Conservation (phyloP, 2,797 vertebrate species). For the Poecilia picta region DNA sequence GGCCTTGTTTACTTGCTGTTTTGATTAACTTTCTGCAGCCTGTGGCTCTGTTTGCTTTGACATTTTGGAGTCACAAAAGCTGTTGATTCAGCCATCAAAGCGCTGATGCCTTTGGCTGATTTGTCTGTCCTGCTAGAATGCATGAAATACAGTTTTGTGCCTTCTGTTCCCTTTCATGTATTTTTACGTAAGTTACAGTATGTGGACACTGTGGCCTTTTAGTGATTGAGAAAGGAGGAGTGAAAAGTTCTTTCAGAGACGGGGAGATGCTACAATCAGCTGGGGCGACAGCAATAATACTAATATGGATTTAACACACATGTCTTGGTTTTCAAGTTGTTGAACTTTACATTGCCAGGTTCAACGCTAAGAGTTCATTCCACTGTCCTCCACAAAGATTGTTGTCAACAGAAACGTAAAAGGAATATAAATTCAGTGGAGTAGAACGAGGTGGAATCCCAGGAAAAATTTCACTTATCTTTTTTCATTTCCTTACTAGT, state of each 20-base stretch:
- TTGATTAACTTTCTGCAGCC: conserved; percentile 52
- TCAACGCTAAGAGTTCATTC: not conserved
- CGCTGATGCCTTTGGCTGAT: not conserved
- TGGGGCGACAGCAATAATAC: conserved; percentile 58
- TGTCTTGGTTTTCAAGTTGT: not conserved
- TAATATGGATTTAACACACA: conserved; percentile 58
- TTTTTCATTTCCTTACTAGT: not conserved
- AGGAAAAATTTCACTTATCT: not conserved
- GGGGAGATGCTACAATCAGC: conserved; percentile 56
- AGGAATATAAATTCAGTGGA: not conserved
- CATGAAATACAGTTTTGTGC: not conserved
- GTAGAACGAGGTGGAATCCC: not conserved
- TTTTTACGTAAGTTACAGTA: not conserved
- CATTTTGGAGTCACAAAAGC: conserved; percentile 61
- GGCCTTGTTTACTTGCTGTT: conserved; percentile 52
- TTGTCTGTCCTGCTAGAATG: not conserved
- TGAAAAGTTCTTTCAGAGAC: conserved; percentile 53
- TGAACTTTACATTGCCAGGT: not conserved
- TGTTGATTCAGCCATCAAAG: conserved; percentile 45
- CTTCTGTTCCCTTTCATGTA: not conserved
- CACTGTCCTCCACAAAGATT: not conserved
- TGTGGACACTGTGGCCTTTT: conserved; percentile 4
- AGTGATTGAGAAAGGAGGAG: conserved; percentile 66
- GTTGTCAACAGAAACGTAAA: not conserved
- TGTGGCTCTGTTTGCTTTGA: conserved; percentile 39